These are phyloP conservation scores for Caenorhabditis brenneri DNA, from an alignment of 1,140 invertebrate species.

Conservation along the genomic window DNA sequence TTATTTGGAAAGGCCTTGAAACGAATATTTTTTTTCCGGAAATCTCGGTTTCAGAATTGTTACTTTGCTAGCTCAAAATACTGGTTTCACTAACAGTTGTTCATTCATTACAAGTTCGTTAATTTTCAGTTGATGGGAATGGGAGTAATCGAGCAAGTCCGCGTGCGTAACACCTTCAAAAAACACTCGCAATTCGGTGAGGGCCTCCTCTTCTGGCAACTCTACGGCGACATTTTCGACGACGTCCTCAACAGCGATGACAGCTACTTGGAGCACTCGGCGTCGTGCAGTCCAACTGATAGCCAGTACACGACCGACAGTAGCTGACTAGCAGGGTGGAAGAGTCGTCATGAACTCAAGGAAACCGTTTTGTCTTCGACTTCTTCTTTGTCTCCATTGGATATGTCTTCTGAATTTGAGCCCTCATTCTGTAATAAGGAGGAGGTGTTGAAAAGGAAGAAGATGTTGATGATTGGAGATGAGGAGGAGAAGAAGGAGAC, in stretches of 20 bases:
- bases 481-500: too few relatives aligned
- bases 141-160: conserved; percentile 64
- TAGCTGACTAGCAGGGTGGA: conserved; percentile 8
- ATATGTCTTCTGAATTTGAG: too few relatives aligned
- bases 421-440: background rate
- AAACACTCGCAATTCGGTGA: conserved; percentile 18
- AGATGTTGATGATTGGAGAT: background rate
- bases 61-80: too few relatives aligned
- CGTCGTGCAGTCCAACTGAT: conserved; percentile 49
- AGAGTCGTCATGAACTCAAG: background rate
- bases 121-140: conserved; percentile 60
- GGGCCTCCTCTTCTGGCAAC: conserved; percentile 63
- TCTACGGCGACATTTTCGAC: conserved; percentile 67
- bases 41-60: background rate
- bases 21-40: too few relatives aligned
- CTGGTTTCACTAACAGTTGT: conserved; percentile 54
- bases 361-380: background rate
- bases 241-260: conserved; percentile 25
- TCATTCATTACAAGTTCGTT: conserved; percentile 59
- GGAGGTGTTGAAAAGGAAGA: background rate
- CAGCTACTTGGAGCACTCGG: conserved; percentile 29
- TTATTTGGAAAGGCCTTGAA: too few relatives aligned
- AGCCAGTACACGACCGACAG: conserved; percentile 22
- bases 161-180: conserved; percentile 61
- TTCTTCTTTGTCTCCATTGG: background rate